Conservation (phyloP, 1,140 invertebrate genomes). For the Drosophila pachea region DNA sequence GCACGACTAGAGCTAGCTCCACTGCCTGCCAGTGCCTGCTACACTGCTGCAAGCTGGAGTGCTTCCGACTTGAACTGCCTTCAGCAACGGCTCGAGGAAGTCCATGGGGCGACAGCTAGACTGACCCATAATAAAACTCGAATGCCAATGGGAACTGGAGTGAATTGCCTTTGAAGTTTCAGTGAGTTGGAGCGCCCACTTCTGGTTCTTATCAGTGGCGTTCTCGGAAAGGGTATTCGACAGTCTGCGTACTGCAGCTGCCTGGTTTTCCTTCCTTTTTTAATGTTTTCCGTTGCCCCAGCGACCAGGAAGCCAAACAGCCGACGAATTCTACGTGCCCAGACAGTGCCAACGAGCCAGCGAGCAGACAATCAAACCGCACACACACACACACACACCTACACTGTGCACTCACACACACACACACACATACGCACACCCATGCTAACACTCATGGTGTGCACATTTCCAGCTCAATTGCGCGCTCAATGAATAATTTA, state of each 20-base stretch:
- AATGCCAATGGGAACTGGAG: no score
- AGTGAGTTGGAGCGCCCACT: no score
- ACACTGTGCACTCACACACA: conserved; percentile 1
- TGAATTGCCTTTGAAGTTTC: no score
- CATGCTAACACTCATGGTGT: conserved; percentile 17
- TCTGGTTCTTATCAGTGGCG: no score
- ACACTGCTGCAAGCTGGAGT: neutral
- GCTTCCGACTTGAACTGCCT: neutral
- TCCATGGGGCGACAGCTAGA: no score
- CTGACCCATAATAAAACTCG: no score
- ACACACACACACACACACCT: conserved; percentile 5
- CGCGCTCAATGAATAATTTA: conserved; percentile 74
- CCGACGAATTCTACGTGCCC: conserved; percentile 33
- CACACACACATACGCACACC: conserved; percentile 2
- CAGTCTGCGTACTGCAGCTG: neutral
- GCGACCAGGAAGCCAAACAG: conserved; percentile 31
- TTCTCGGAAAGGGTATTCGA: conserved; percentile 1
- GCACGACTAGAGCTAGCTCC: conserved; percentile 23
- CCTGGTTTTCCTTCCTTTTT: conserved; percentile 10
- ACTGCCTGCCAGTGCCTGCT: neutral
- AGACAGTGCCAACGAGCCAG: conserved; percentile 22
- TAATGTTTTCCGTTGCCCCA: conserved; percentile 28
- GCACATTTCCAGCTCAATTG: conserved; percentile 72
- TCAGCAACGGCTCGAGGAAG: no score
- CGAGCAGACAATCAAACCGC: conserved; percentile 25